Conservation (phyloP, 30 jellyfish, hydroid and myxozoan genomes). For the Catostylus mosaicus region DNA sequence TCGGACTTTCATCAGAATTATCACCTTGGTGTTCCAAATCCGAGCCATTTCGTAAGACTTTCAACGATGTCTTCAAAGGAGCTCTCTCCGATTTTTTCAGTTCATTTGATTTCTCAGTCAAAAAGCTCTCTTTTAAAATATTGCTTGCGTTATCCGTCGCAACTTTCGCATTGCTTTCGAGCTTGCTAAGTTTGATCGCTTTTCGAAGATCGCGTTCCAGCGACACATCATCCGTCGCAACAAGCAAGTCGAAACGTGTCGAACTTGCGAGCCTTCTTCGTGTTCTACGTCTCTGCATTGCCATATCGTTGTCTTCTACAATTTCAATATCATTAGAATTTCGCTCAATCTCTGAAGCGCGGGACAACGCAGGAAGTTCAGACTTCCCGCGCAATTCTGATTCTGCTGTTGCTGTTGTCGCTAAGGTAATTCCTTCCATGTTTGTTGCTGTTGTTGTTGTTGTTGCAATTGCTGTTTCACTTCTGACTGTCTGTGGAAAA, state of each 20-base stretch:
- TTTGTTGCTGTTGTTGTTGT: background rate
- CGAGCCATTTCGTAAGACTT: background rate
- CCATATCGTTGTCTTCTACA: background rate
- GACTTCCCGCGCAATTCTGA: background rate
- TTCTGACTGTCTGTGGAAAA: background rate
- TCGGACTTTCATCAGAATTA: background rate
- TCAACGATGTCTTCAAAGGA: constrained; percentile 34
- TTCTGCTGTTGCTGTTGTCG: background rate
- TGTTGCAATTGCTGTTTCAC: background rate
- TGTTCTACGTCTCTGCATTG: constrained; percentile 40
- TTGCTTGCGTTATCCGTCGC: constrained; percentile 1
- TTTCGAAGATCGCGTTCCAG: constrained; percentile 52
- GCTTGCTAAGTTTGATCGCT: constrained; percentile 61
- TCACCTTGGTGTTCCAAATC: background rate
- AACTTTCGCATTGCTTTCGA: constrained; percentile 21
- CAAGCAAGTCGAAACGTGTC: constrained; percentile 45
- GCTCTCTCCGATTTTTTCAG: background rate
- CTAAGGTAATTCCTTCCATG: background rate
- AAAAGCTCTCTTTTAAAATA: background rate
- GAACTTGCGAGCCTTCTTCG: constrained; percentile 51
- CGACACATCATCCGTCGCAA: constrained; percentile 40
- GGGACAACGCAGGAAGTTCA: background rate
- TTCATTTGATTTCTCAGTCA: background rate
- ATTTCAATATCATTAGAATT: background rate
- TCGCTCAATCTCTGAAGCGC: background rate